phyloP scores from a whole-genome alignment of 2,888 invertebrate genomes.

The Pollenia griseotomentosa region DNA sequence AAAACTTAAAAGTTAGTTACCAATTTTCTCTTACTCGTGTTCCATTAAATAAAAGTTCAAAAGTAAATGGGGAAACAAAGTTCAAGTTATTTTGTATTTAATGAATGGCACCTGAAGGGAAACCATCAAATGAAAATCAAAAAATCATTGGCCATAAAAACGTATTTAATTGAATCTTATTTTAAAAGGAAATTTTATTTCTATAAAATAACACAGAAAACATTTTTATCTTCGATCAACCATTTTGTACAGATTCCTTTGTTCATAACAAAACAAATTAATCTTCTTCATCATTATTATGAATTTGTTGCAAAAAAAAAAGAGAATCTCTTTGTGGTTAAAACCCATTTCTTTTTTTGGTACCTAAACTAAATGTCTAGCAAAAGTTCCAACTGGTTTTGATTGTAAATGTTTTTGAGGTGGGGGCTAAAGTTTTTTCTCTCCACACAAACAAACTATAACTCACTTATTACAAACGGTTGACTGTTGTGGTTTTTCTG shows the following conservation, averaged over 20 bases:
- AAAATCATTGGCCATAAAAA: neutral
- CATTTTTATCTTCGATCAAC: neutral
- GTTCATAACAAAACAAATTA: conserved; percentile 33
- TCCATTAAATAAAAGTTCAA: too few relatives aligned
- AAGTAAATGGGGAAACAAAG: too few relatives aligned
- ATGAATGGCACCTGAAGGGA: conserved; percentile 13
- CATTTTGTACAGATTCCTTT: neutral
- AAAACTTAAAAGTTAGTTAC: too few relatives aligned
- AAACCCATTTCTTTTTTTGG: neutral
- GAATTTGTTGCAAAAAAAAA: neutral
- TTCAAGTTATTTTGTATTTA: too few relatives aligned
- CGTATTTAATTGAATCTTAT: neutral
- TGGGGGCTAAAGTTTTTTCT: neutral
- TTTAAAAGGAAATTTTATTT: neutral
- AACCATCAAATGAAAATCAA: neutral
- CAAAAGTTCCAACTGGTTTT: neutral
- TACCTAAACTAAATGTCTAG: neutral
- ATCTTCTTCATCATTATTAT: conserved; percentile 34
- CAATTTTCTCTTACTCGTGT: too few relatives aligned
- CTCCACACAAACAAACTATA: conserved; percentile 3
- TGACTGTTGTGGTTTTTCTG: conserved; percentile 50
- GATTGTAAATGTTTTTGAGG: too few relatives aligned
- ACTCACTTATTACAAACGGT: conserved; percentile 42
- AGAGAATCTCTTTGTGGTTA: neutral
- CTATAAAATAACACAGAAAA: neutral